Base-by-base conservation (phyloP, 2,797 vertebrate genomes). In the Sebastes ruberrimus region DNA sequence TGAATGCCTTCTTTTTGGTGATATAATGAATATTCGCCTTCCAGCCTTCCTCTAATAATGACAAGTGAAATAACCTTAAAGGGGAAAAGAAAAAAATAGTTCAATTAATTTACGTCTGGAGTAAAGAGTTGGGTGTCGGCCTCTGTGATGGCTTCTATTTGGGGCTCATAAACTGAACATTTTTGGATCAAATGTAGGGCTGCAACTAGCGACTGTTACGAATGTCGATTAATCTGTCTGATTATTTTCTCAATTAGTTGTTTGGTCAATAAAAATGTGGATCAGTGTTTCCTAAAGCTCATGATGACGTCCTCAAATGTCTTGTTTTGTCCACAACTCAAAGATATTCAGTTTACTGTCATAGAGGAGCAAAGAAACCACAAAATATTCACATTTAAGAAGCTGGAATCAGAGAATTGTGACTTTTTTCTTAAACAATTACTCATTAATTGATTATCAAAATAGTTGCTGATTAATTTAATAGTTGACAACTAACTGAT, bases 21-120 rank as follows among this genome's bases (percentile, higher is more conserved):
- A 84, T 78, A 53, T 77, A 74, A 86, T 87, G 74, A 86, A 80
- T 76, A 72, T 78, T 81, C 87, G 71, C 62, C 87, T 74, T 75
- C 49, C 18, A 18, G 76, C 68, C 79, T 87, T 80, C 60, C 56
- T 80, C 25, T 71, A 74, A 85, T 74, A 76, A 74, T 80, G 73
- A 78, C 80, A 76, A 81, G 64, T 85, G 28, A 74, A 85, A 72
- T 22, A 72, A 67, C 67, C 27, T 71, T 65, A 38, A 79, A 65
- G 76, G 28, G 18, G n/a, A 25, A 42, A 72, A 63, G n/a, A 25
- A 18, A 46, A 68, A 75, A 88, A 53, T 42, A 66, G 35, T 53
- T 25, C 25, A 61, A 42, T 69, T 75, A 5, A 65, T 71, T 73
- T 57, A 35, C n/a, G 61, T 62, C 69, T 56, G 38, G 5, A 81